These are phyloP conservation scores for Centruroides sculpturatus DNA, from an alignment of 1,140 invertebrate species.

Conservation along the genomic window DNA sequence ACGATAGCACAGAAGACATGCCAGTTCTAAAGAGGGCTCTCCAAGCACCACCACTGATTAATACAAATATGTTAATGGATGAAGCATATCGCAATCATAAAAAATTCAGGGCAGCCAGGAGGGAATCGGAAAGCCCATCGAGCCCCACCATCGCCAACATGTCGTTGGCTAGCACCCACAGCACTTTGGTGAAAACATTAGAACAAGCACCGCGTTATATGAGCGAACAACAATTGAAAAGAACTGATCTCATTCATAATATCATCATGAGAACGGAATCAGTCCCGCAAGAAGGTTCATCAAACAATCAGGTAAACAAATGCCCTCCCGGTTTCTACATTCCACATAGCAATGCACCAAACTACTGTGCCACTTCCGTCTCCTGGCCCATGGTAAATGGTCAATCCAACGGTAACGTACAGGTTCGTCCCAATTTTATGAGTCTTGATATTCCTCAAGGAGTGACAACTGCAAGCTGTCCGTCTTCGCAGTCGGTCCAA, in stretches of 20 bases:
- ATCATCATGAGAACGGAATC: conserved; percentile 52
- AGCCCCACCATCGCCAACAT: conserved; percentile 14
- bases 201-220: conserved; percentile 68
- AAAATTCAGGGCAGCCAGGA: conserved; percentile 65
- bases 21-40: conserved; percentile 79
- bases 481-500: too few species aligned
- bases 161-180: conserved; percentile 64
- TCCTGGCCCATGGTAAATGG: too few species aligned
- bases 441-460: too few species aligned
- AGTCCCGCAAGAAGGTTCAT: neutral
- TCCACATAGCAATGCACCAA: too few species aligned
- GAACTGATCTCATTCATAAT: conserved; percentile 74
- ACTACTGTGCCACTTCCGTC: too few species aligned
- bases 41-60: conserved; percentile 63
- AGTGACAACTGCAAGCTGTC: too few species aligned
- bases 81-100: conserved; percentile 90
- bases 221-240: conserved; percentile 74
- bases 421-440: too few species aligned
- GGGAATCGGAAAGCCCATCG: conserved; percentile 25
- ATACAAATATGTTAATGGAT: conserved; percentile 65
- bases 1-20: conserved; percentile 64
- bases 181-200: conserved; percentile 65
- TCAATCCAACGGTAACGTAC: too few species aligned
- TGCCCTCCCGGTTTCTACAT: neutral
- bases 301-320: neutral